Percentiles rank a stretch among this genome's conserved stretches.
phyloP scores from a whole-genome alignment of 1,140 invertebrate species.

The Lucilia cuprina region DNA sequence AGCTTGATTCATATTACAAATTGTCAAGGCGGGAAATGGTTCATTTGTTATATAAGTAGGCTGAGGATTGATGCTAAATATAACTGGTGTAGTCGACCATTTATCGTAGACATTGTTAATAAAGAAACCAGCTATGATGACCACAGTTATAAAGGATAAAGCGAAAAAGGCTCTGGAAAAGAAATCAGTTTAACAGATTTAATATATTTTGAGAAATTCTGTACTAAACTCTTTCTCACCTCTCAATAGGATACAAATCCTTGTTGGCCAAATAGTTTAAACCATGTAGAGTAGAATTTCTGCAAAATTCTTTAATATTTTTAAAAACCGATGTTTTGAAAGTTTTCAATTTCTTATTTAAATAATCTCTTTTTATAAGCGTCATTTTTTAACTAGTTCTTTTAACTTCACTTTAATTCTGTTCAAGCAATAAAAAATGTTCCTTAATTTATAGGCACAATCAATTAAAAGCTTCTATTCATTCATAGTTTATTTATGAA shows the following conservation, averaged over 20 bases:
- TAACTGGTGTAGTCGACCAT: slow-evolving; percentile 54
- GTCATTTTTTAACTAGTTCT: too few species aligned
- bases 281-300: slow-evolving; percentile 53
- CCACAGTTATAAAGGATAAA: slow-evolving; percentile 20
- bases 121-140: slow-evolving; percentile 17
- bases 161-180: slow-evolving; percentile 36
- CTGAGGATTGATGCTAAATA: slow-evolving; percentile 53
- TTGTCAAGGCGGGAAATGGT: slow-evolving; percentile 41
- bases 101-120: slow-evolving; percentile 43
- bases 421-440: too few species aligned
- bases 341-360: too few species aligned
- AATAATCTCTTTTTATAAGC: too few species aligned
- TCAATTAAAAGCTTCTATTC: not conserved
- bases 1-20: slow-evolving; percentile 70
- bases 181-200: not conserved
- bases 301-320: slow-evolving; percentile 47
- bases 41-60: slow-evolving; percentile 43
- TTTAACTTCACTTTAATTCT: too few species aligned
- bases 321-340: not conserved
- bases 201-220: too few species aligned
- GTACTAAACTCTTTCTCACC: slow-evolving; percentile 18
- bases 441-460: too few species aligned
- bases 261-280: slow-evolving; percentile 51
- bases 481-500: not conserved
- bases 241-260: slow-evolving; percentile 41